These are phyloP conservation scores for Lithophane socia DNA, from an alignment of 2,888 invertebrate species.

Conservation along the genomic window DNA sequence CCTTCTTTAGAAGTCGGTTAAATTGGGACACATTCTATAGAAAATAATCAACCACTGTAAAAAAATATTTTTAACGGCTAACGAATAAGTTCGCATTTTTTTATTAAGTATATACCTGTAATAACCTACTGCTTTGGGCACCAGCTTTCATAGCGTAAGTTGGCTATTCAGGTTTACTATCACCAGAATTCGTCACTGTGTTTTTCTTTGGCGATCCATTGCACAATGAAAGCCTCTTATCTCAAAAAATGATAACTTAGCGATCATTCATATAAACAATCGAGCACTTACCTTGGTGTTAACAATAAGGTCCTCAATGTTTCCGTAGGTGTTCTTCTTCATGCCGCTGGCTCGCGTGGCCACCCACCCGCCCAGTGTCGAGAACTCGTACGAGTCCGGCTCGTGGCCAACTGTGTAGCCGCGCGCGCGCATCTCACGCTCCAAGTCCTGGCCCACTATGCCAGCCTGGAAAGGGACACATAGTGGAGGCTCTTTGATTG, in stretches of 20 bases:
- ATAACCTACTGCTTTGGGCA: not conserved
- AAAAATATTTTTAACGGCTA: not conserved
- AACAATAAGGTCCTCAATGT: conserved; percentile 98
- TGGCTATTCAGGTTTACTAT: not conserved
- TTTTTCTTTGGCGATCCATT: not conserved
- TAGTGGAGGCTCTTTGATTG: too few relatives aligned
- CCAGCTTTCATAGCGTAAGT: not conserved
- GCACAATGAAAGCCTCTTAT: not conserved
- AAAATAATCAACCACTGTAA: not conserved
- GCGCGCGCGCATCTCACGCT: conserved; percentile 94
- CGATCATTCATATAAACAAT: too few relatives aligned
- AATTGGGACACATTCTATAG: not conserved
- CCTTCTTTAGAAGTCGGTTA: not conserved
- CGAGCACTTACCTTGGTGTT: conserved; percentile 94
- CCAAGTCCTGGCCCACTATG: conserved; percentile 98
- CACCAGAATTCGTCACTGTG: not conserved
- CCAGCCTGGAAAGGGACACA: conserved; percentile 94
- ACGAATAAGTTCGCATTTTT: not conserved
- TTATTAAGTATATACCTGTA: not conserved
- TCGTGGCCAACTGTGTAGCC: conserved; percentile 98
- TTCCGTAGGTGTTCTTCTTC: conserved; percentile 99
- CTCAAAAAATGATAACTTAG: not conserved
- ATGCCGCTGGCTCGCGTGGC: conserved; percentile 99
- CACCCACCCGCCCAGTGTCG: conserved; percentile 99
- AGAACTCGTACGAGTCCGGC: conserved; percentile 99